Base-by-base conservation (phyloP, 1,140 invertebrate species). In the Platorchestia sp. region DNA sequence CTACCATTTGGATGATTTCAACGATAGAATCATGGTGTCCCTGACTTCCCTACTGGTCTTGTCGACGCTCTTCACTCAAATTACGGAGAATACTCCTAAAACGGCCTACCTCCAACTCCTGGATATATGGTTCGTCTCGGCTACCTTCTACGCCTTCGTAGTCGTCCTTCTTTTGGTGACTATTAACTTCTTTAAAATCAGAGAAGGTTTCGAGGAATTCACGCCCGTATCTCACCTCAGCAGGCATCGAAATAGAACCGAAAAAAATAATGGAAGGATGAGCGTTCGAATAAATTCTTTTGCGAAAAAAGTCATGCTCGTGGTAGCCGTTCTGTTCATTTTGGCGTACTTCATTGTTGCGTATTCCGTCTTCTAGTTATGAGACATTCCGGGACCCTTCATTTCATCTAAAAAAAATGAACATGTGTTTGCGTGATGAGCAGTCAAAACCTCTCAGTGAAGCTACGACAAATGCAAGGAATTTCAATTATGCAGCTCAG, bases 1-100 rank as follows among this genome's bases (percentile, higher is more conserved):
- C 91, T 93, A 45, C 91, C 43, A 93, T 45, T 19, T 93, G 91
- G 91, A 93, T 10, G 91, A 93, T 47, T 93, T 93, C 45, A 45
- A 45, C 10, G 91, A 93, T 45, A 45, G 91, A 47, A 93, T 95
- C 16, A 95, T 95, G 89, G 91, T 95, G 5, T 95, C 95, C 59
- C 90, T 95, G 89, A 95, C 95, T n/a, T 95, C 95, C 19, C 51
- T 95, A 6, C 45, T 95, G n/a, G 95, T 95, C 40, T 43, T 95
- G 45, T 19, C 95, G 40, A 95, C 95, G 0, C 95, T 95, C 40
- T 89, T 75, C 44, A 51, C 90, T 5, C 95, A 95, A 51, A 89
- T 90, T 75, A 53, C 95, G 5, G 43, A 43, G 14, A 19, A 53
- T 40, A 86, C 89, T 40, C 91, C 91, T 5, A 93, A 45, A 47